Conservation (phyloP, 1,140 invertebrate species). For the Babylonia areolata region DNA sequence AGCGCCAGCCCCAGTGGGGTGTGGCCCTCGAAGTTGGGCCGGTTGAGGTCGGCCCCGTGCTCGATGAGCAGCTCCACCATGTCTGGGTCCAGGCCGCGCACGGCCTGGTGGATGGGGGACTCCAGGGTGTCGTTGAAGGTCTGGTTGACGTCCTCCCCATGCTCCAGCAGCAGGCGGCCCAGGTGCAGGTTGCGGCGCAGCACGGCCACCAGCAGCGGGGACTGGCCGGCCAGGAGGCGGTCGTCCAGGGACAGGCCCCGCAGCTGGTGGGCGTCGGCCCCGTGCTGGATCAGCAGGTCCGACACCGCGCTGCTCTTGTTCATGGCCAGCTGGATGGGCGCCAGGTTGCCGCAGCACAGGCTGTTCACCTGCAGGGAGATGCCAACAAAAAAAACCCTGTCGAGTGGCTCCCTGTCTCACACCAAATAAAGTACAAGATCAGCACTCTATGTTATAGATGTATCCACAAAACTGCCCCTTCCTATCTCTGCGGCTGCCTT, state of each 20-base stretch:
- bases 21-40: conserved; percentile 42
- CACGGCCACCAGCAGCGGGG: conserved; percentile 49
- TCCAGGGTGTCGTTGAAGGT: conserved; percentile 42
- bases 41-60: conserved; percentile 51
- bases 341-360: conserved; percentile 46
- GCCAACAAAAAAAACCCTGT: no score
- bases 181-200: conserved; percentile 45
- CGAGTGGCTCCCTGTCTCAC: no score
- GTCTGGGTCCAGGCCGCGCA: conserved; percentile 37
- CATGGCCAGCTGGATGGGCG: conserved; percentile 56
- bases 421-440: no score
- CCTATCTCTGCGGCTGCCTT: no score
- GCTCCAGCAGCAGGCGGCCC: conserved; percentile 49
- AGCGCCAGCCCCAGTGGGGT: conserved; percentile 52
- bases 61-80: conserved; percentile 48
- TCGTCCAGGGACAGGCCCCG: conserved; percentile 38
- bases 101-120: conserved; percentile 53
- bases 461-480: no score
- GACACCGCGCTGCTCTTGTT: conserved; percentile 50
- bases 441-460: no score
- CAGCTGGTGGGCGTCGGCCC: conserved; percentile 49
- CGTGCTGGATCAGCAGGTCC: conserved; percentile 51
- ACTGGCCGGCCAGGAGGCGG: conserved; percentile 40
- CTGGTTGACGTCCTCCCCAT: conserved; percentile 53
- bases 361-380: conserved; percentile 34